Percentiles rank a stretch among this genome's conserved stretches.
Evolutionary conservation across 2,797 vertebrate species (phyloP).

Genomic region (Aratinga solstitialis): DNA sequence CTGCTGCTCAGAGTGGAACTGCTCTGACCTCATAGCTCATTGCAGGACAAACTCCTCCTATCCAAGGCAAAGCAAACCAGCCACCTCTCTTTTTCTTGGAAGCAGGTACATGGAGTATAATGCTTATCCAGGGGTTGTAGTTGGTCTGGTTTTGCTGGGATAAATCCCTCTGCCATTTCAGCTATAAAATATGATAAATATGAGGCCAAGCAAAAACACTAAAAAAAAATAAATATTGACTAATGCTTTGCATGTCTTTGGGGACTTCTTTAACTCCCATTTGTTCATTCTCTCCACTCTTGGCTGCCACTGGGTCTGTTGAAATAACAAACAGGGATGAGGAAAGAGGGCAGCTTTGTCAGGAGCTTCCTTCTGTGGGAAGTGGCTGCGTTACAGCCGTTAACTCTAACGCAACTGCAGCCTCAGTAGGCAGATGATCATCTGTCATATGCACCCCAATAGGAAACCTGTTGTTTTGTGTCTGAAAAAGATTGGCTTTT

Average conservation of each 20-base stretch:
- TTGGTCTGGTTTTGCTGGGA: not conserved
- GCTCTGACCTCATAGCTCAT: not conserved
- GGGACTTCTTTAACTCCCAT: constrained; percentile 38
- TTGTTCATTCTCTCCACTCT: not conserved
- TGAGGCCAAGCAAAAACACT: not conserved
- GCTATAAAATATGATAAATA: not conserved
- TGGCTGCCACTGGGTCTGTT: constrained; percentile 30
- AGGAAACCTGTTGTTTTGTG: not conserved
- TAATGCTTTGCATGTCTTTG: not conserved
- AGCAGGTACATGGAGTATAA: not conserved
- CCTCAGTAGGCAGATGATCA: not conserved
- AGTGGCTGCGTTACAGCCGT: not conserved
- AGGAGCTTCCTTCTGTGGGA: not conserved
- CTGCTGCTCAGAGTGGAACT: not conserved
- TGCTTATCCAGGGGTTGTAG: not conserved
- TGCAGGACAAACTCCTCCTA: not conserved
- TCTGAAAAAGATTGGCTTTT: not conserved
- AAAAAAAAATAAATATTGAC: not conserved
- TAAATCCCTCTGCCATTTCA: not conserved
- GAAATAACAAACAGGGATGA: constrained; percentile 51
- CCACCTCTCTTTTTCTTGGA: not conserved
- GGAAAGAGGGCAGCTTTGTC: constrained; percentile 32
- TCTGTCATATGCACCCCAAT: not conserved
- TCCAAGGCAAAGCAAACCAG: not conserved
- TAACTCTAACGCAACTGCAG: not conserved